These are phyloP conservation scores for Lepus americanus DNA, from an alignment of 2,113 vertebrate species.

Conservation along the genomic window DNA sequence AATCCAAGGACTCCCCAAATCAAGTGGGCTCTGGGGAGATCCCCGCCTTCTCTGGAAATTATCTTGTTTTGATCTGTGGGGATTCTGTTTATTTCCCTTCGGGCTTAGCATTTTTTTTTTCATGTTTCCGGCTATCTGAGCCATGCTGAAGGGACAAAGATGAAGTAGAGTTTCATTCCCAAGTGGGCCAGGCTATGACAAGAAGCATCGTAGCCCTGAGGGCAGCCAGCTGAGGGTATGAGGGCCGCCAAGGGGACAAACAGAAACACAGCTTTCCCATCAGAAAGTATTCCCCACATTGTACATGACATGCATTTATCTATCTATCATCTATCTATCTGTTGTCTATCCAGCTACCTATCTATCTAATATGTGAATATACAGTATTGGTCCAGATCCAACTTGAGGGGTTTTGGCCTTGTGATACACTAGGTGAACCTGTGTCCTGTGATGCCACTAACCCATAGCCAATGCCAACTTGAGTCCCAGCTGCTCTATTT, in stretches of 20 bases:
- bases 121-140: slow-evolving; percentile 52
- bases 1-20: slow-evolving; percentile 16
- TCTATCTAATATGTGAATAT: too few relatives aligned
- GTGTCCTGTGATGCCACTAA: too few relatives aligned
- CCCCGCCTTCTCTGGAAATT: not conserved
- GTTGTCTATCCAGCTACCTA: too few relatives aligned
- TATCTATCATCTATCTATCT: too few relatives aligned
- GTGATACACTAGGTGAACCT: too few relatives aligned
- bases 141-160: not conserved
- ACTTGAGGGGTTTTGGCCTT: too few relatives aligned
- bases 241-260: slow-evolving; percentile 47
- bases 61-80: slow-evolving; percentile 57
- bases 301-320: not conserved
- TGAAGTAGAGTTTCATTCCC: slow-evolving; percentile 57
- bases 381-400: too few relatives aligned
- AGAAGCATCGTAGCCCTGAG: not conserved
- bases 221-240: not conserved
- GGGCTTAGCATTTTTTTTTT: slow-evolving; percentile 51
- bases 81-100: slow-evolving; percentile 67
- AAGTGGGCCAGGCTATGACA: slow-evolving; percentile 44
- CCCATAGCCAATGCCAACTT: too few relatives aligned
- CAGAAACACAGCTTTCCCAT: slow-evolving; percentile 68
- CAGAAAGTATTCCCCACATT: slow-evolving; percentile 53
- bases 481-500: too few relatives aligned
- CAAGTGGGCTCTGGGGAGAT: slow-evolving; percentile 33